Conservation (phyloP, 2,888 invertebrate species). For the Micoletzkya japonica region DNA sequence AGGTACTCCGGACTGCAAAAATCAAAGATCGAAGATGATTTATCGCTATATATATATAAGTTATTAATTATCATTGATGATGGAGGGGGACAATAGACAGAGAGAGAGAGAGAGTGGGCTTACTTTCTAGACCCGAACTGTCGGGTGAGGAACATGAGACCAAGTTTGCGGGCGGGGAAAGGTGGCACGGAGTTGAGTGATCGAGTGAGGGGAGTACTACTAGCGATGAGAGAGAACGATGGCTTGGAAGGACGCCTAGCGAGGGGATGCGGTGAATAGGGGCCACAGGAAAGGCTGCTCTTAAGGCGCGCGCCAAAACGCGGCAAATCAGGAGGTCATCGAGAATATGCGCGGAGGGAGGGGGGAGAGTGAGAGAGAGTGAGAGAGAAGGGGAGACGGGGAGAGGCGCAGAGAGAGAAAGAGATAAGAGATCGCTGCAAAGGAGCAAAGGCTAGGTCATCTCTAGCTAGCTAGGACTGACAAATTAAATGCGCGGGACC, state of each 20-base stretch:
- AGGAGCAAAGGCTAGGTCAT: too few relatives aligned
- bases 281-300: too few relatives aligned
- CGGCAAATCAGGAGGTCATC: too few relatives aligned
- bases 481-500: too few relatives aligned
- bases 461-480: too few relatives aligned
- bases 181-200: background rate
- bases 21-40: background rate
- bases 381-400: background rate
- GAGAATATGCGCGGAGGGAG: constrained; percentile 7
- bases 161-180: background rate
- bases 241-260: too few relatives aligned
- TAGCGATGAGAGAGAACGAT: background rate
- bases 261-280: too few relatives aligned
- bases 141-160: background rate
- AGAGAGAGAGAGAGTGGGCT: background rate
- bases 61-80: too few relatives aligned
- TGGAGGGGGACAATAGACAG: background rate
- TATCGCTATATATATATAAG: background rate
- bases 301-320: too few relatives aligned
- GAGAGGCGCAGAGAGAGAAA: constrained; percentile 12
- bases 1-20: background rate
- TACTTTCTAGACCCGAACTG: background rate
- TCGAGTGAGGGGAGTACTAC: background rate
- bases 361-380: background rate
- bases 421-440: too few relatives aligned